phyloP scores from a whole-genome alignment of 2,888 invertebrate species.

The Liodrosophila aerea region DNA sequence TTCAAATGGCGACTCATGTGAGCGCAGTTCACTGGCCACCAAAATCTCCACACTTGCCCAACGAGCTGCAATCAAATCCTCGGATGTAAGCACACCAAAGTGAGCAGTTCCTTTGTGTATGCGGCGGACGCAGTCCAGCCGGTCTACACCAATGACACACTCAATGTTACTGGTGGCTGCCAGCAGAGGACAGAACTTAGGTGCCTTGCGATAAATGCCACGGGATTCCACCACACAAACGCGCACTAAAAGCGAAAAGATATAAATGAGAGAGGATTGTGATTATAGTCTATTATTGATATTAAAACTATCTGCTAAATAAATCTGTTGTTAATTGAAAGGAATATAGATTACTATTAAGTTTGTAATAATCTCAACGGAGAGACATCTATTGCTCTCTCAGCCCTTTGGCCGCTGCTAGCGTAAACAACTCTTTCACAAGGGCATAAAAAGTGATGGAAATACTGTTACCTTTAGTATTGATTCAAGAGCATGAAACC shows the following conservation, averaged over 20 bases:
- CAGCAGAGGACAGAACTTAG: slow-evolving; percentile 86
- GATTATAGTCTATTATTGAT: too few relatives aligned
- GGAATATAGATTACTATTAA: too few relatives aligned
- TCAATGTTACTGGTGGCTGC: slow-evolving; percentile 86
- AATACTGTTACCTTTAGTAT: slow-evolving; percentile 14
- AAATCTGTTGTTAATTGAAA: too few relatives aligned
- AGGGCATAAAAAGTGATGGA: background rate
- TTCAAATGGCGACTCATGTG: slow-evolving; percentile 84
- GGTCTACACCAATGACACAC: slow-evolving; percentile 89
- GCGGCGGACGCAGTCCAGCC: slow-evolving; percentile 90
- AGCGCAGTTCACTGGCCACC: slow-evolving; percentile 87
- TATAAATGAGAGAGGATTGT: too few relatives aligned
- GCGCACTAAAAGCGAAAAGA: slow-evolving; percentile 86
- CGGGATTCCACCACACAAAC: slow-evolving; percentile 88
- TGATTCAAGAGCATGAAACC: slow-evolving; percentile 4
- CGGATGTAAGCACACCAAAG: slow-evolving; percentile 91
- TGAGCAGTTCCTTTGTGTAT: slow-evolving; percentile 91
- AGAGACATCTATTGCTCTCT: too few relatives aligned
- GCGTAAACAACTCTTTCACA: too few relatives aligned
- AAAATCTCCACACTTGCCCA: slow-evolving; percentile 87
- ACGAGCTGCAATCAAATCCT: slow-evolving; percentile 90
- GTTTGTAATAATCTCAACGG: too few relatives aligned
- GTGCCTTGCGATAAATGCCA: slow-evolving; percentile 85
- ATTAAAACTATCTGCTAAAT: too few relatives aligned
- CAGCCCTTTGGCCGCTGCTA: too few relatives aligned